Conservation (phyloP, 2,888 invertebrate genomes). For the Aporophyla lueneburgensis region DNA sequence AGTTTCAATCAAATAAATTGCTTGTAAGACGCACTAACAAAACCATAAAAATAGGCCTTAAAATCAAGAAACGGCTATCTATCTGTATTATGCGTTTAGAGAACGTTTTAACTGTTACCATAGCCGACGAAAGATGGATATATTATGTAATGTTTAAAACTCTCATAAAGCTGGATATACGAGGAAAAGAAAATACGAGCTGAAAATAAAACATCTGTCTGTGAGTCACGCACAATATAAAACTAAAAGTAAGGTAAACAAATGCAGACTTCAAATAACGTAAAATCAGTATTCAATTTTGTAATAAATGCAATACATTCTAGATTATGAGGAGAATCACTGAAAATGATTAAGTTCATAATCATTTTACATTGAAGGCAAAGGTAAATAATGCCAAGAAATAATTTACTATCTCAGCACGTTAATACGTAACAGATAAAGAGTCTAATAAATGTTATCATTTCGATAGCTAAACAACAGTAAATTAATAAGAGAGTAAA, state of each 20-base stretch:
- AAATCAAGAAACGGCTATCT: constrained; percentile 45
- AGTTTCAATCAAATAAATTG: constrained; percentile 39
- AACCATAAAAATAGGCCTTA: constrained; percentile 46
- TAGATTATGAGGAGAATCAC: constrained; percentile 12
- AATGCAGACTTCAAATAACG: constrained; percentile 76
- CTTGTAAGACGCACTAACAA: constrained; percentile 29
- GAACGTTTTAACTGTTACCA: constrained; percentile 73
- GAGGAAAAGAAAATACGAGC: constrained; percentile 78
- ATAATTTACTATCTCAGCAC: constrained; percentile 59
- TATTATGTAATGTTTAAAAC: constrained; percentile 83
- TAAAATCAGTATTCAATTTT: constrained; percentile 67
- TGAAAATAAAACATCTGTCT: constrained; percentile 86
- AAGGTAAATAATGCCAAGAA: constrained; percentile 47
- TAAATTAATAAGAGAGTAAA: constrained; percentile 76
- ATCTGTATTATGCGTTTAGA: constrained; percentile 40
- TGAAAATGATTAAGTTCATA: constrained; percentile 19
- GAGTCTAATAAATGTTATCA: constrained; percentile 67
- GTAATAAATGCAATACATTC: constrained; percentile 64
- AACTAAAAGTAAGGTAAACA: constrained; percentile 83
- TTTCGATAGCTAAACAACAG: constrained; percentile 71
- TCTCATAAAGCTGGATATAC: constrained; percentile 84
- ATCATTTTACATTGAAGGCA: constrained; percentile 23
- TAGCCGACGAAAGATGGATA: constrained; percentile 76
- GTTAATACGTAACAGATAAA: constrained; percentile 61
- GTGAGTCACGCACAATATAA: constrained; percentile 82